Percentiles rank a stretch among this genome's conserved stretches.
Evolutionary conservation across 2,113 vertebrate genomes (phyloP).

Genomic region (Chunga burmeisteri): DNA sequence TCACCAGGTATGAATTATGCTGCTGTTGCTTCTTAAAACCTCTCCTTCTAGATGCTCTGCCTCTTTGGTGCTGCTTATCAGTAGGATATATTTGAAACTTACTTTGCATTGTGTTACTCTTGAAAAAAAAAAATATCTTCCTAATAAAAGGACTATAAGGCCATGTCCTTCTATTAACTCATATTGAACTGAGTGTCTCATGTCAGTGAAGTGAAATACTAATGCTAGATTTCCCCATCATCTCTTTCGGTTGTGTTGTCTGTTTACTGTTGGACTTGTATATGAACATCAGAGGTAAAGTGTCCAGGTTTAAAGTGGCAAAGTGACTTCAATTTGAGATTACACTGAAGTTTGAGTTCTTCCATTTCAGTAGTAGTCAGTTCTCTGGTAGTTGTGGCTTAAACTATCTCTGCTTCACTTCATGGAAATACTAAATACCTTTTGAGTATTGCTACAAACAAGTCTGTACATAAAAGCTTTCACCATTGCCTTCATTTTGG

Average conservation of each 20-base stretch:
- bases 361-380: background rate
- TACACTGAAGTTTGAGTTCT: background rate
- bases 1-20: conserved; percentile 86
- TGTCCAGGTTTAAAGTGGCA: background rate
- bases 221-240: background rate
- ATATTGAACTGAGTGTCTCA: background rate
- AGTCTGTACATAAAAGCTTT: background rate
- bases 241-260: background rate
- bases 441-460: background rate
- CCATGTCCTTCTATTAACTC: background rate
- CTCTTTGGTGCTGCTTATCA: background rate
- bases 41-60: background rate
- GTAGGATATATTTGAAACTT: background rate
- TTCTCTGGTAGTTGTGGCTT: background rate
- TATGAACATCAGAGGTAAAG: background rate
- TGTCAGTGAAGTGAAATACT: background rate
- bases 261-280: background rate
- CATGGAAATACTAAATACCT: background rate
- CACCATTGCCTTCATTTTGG: background rate
- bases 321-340: background rate
- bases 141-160: background rate
- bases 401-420: background rate
- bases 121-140: background rate
- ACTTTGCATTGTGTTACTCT: background rate
- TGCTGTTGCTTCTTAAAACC: background rate